A percentile compares a stretch with the other conserved stretches of the same genome.
Conservation (phyloP, 1,140 invertebrate genomes). For the Orius insidiosus region DNA sequence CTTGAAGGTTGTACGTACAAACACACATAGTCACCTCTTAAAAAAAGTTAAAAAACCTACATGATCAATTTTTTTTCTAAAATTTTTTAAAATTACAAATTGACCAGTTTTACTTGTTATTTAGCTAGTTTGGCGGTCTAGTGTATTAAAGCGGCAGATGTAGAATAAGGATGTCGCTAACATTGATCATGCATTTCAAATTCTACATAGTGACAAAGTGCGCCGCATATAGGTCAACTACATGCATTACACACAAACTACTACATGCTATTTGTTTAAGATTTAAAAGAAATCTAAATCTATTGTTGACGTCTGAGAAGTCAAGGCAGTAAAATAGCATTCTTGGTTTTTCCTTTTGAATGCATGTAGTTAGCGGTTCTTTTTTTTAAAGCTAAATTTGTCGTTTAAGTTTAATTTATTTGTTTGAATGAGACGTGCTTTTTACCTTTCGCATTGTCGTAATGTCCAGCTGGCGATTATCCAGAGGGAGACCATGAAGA, state of each 20-base stretch:
- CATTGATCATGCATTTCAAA: constrained; percentile 11
- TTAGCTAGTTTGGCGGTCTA: too few species aligned
- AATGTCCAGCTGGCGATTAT: constrained; percentile 98
- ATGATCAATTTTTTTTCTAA: neutral
- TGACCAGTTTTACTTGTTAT: too few species aligned
- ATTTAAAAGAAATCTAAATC: neutral
- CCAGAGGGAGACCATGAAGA: constrained; percentile 98
- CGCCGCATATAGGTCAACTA: neutral
- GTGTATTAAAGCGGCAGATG: neutral
- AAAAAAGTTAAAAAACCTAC: too few species aligned
- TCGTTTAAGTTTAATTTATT: too few species aligned
- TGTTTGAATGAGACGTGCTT: neutral
- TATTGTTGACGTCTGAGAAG: too few species aligned
- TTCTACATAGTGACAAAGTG: constrained; percentile 4
- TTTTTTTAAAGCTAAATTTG: constrained; percentile 1
- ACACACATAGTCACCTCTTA: too few species aligned
- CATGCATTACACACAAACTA: constrained; percentile 10
- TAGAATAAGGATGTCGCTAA: constrained; percentile 1
- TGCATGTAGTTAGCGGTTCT: neutral
- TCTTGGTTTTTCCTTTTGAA: neutral
- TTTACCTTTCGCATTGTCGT: constrained; percentile 95
- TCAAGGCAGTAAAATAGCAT: neutral
- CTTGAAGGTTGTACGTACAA: constrained; percentile 9
- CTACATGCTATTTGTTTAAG: constrained; percentile 3
- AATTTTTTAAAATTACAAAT: neutral